These are phyloP conservation scores for Leuctra nigra DNA, from an alignment of 2,888 invertebrate species.

Conservation along the genomic window DNA sequence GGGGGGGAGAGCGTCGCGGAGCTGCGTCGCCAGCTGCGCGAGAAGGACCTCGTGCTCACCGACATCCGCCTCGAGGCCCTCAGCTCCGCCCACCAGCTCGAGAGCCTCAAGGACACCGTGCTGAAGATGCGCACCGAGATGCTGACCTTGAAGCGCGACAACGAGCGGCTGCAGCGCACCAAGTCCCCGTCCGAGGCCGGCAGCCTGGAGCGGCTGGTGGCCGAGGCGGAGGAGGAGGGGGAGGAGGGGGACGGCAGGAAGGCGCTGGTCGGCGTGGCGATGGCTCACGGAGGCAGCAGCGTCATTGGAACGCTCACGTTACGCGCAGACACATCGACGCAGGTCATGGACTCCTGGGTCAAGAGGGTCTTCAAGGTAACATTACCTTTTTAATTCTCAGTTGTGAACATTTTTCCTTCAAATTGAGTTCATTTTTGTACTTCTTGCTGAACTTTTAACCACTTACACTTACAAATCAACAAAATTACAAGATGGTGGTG, in stretches of 20 bases:
- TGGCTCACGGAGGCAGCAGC: slow-evolving; percentile 75
- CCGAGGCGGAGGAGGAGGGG: neutral
- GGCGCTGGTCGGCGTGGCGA: slow-evolving; percentile 79
- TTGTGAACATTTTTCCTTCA: too few relatives aligned
- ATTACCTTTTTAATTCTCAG: too few relatives aligned
- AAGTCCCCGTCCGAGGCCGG: slow-evolving; percentile 36
- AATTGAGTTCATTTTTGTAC: too few relatives aligned
- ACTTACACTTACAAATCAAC: too few relatives aligned
- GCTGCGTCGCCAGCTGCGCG: slow-evolving; percentile 85
- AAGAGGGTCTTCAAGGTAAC: slow-evolving; percentile 76
- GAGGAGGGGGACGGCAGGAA: slow-evolving; percentile 73
- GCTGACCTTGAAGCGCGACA: slow-evolving; percentile 93
- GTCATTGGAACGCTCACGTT: slow-evolving; percentile 81
- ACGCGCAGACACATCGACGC: slow-evolving; percentile 89
- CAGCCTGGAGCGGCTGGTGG: neutral
- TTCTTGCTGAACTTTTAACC: too few relatives aligned
- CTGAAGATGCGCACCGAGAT: slow-evolving; percentile 97
- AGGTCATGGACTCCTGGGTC: slow-evolving; percentile 91
- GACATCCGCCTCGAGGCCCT: slow-evolving; percentile 95
- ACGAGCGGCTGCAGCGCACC: slow-evolving; percentile 81
- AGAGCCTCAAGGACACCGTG: slow-evolving; percentile 93
- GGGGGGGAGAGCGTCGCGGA: slow-evolving; percentile 56
- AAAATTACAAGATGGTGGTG: too few relatives aligned
- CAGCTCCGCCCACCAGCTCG: slow-evolving; percentile 94
- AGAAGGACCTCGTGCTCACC: slow-evolving; percentile 93